Evolutionary conservation across 2,797 vertebrate species (phyloP).

Genomic region (Pseudotriccus pelzelni): DNA sequence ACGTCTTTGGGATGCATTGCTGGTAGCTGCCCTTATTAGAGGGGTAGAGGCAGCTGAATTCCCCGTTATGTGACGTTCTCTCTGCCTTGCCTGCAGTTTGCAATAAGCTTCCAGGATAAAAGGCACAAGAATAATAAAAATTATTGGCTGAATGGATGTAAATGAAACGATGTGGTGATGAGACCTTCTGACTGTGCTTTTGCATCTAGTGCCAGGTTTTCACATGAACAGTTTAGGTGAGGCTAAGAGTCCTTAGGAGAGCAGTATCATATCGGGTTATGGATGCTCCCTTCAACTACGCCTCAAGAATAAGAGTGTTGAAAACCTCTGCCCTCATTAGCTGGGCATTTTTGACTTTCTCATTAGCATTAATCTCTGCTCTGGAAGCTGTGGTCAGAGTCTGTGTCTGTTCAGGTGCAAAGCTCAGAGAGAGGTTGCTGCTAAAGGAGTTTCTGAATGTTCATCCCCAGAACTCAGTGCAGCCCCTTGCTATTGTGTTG

Average conservation of each 20-base stretch:
- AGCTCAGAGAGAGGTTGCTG: not conserved
- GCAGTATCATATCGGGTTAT: not conserved
- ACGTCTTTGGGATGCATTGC: not conserved
- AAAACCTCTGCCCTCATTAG: not conserved
- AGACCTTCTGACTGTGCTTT: not conserved
- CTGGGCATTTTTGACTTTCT: not conserved
- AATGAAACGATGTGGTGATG: not conserved
- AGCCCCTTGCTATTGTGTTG: not conserved
- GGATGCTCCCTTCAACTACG: not conserved
- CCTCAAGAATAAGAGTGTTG: not conserved
- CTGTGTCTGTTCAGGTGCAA: not conserved
- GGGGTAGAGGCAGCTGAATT: not conserved
- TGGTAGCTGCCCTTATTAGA: not conserved
- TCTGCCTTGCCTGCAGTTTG: not conserved
- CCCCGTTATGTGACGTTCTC: not conserved
- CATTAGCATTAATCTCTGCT: not conserved
- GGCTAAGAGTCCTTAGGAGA: not conserved
- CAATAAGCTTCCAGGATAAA: not conserved
- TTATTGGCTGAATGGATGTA: not conserved
- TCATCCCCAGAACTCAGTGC: not conserved
- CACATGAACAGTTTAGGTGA: not conserved
- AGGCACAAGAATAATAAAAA: not conserved
- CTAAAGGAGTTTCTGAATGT: not conserved
- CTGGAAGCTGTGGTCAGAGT: not conserved
- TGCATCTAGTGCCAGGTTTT: not conserved